phyloP scores from a whole-genome alignment of 1,140 invertebrate genomes.

The Panulirus ornatus region DNA sequence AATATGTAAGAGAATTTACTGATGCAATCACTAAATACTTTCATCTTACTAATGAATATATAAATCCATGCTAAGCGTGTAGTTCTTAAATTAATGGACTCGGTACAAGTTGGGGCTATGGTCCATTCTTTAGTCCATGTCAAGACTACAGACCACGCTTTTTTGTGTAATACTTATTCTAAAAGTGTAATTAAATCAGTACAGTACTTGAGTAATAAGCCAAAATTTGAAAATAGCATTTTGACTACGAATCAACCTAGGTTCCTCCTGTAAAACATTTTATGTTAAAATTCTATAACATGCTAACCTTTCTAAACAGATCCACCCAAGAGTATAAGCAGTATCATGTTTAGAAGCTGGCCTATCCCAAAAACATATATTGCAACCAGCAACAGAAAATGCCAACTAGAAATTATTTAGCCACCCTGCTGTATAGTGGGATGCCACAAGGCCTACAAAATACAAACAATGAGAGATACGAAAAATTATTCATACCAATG shows the following conservation, averaged over 20 bases:
- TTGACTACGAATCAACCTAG: background rate
- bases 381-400: constrained; percentile 2
- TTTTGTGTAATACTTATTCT: background rate
- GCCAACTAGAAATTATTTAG: background rate
- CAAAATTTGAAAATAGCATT: background rate
- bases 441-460: background rate
- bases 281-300: background rate
- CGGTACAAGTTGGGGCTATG: background rate
- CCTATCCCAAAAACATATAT: background rate
- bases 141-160: background rate
- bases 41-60: background rate
- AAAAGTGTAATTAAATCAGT: background rate
- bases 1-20: background rate
- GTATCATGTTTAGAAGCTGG: background rate
- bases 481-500: constrained; percentile 24
- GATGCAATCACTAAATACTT: background rate
- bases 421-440: background rate
- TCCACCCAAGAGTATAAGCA: background rate
- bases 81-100: background rate
- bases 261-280: background rate
- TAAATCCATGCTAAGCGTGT: background rate
- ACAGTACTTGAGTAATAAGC: background rate
- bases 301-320: background rate
- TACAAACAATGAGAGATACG: background rate
- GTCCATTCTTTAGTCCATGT: background rate